Conservation (phyloP, 2,797 vertebrate genomes). For the Ctenopoma multispine region DNA sequence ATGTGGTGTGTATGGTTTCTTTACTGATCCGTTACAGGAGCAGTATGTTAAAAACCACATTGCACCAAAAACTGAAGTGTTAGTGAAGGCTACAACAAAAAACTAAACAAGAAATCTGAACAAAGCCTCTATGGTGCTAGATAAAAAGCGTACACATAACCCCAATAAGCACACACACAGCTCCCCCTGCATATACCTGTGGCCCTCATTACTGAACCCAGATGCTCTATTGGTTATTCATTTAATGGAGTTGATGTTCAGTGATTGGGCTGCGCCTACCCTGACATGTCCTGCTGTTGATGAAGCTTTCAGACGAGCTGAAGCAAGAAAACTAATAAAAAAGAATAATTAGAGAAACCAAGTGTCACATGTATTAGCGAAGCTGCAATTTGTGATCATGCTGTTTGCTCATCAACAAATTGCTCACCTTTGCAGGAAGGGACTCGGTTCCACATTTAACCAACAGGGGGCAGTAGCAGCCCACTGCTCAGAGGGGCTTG, state of each 20-base stretch:
- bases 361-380: conserved; percentile 55
- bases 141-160: neutral
- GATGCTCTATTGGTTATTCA: conserved; percentile 64
- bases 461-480: conserved; percentile 78
- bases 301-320: conserved; percentile 64
- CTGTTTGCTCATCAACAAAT: conserved; percentile 64
- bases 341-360: conserved; percentile 77
- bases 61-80: too few relatives aligned
- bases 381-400: conserved; percentile 53
- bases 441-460: conserved; percentile 5
- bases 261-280: conserved; percentile 59
- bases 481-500: neutral
- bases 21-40: too few relatives aligned
- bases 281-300: conserved; percentile 66
- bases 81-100: neutral
- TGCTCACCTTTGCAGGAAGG: conserved; percentile 36
- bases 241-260: conserved; percentile 61
- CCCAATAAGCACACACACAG: neutral
- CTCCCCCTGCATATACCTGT: conserved; percentile 30
- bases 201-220: conserved; percentile 62
- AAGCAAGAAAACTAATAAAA: conserved; percentile 77
- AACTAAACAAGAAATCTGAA: neutral
- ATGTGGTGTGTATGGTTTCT: too few relatives aligned
- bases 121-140: neutral
- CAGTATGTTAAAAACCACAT: too few relatives aligned